Evolutionary conservation across 2,797 vertebrate species (phyloP).

Genomic region (Sebastes kiyomatsui): DNA sequence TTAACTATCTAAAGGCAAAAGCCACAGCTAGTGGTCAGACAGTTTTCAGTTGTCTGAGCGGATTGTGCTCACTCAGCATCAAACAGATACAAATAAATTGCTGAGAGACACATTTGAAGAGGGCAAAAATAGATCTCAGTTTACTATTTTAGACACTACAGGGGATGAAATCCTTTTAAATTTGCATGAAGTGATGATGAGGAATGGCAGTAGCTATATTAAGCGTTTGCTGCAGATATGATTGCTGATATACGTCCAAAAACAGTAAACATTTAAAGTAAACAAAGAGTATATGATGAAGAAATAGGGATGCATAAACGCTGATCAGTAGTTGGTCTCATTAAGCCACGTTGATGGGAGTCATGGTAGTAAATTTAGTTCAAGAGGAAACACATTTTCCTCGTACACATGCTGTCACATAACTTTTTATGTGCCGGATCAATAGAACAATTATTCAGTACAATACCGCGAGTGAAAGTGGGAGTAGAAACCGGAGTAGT

Average conservation of each 20-base stretch:
- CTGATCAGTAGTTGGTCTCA: constrained; percentile 11
- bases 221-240: not conserved
- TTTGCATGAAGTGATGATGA: constrained; percentile 8
- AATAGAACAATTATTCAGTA: constrained; percentile 11
- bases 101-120: constrained; percentile 12
- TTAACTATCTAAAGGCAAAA: not conserved
- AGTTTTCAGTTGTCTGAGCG: not conserved
- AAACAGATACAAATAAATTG: constrained; percentile 26
- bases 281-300: not conserved
- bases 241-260: not conserved
- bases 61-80: constrained; percentile 21
- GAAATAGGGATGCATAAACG: constrained; percentile 2
- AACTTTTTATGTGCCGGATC: constrained; percentile 6
- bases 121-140: constrained; percentile 32
- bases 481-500: constrained; percentile 21
- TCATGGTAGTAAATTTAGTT: constrained; percentile 35
- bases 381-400: constrained; percentile 11
- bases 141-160: constrained; percentile 18
- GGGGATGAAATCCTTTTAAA: constrained; percentile 6
- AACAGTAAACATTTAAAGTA: constrained; percentile 1
- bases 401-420: constrained; percentile 19
- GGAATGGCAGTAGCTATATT: constrained; percentile 11
- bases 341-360: constrained; percentile 20
- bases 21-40: not conserved
- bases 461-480: not conserved